These are phyloP conservation scores for Caenorhabditis parvicauda DNA, from an alignment of 2,888 invertebrate genomes.

Conservation along the genomic window DNA sequence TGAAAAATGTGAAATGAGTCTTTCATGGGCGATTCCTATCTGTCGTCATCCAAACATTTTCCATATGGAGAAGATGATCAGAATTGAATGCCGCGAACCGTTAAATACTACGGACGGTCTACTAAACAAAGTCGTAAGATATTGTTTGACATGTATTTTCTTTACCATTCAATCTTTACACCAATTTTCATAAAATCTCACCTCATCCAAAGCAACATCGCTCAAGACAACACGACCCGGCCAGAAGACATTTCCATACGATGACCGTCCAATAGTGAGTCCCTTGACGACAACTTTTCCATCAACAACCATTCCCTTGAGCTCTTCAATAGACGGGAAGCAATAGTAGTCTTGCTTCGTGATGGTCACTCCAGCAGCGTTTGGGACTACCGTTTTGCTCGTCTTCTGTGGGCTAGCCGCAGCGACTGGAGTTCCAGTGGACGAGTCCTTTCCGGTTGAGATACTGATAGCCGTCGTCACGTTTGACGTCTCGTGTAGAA, in stretches of 20 bases:
- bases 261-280: constrained; percentile 65
- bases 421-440: not conserved
- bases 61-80: no score
- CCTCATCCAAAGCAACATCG: constrained; percentile 35
- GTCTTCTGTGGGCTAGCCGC: no score
- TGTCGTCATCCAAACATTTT: no score
- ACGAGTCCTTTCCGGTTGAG: not conserved
- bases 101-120: no score
- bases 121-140: no score
- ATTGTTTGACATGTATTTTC: no score
- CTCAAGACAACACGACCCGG: constrained; percentile 61
- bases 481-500: not conserved
- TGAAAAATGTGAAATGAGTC: no score
- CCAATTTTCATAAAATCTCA: no score
- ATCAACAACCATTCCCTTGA: constrained; percentile 65
- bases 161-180: no score
- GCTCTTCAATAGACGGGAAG: constrained; percentile 79
- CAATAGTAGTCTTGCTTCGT: constrained; percentile 85
- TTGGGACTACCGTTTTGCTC: no score
- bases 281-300: constrained; percentile 52
- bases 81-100: no score
- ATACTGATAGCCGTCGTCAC: not conserved
- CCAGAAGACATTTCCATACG: constrained; percentile 66
- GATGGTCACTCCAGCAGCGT: constrained; percentile 78
- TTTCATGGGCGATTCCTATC: no score